These are phyloP conservation scores for Caprella mutica DNA, from an alignment of 2,888 invertebrate genomes.

Conservation along the genomic window DNA sequence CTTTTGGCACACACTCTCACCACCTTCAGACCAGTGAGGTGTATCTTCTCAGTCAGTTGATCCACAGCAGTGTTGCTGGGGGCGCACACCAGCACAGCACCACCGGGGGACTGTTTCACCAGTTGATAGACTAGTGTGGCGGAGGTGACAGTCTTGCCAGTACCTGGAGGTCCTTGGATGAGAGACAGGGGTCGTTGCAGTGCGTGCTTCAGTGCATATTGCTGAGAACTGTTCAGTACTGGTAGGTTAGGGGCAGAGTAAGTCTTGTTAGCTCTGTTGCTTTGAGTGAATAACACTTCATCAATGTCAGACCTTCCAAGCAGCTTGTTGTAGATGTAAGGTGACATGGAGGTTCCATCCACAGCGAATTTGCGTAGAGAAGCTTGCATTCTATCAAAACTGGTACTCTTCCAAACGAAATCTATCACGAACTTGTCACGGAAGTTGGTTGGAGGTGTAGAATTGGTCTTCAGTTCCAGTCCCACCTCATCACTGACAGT, in stretches of 20 bases:
- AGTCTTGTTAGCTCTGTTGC: slow-evolving; percentile 76
- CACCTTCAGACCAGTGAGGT: slow-evolving; percentile 80
- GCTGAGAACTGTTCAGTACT: slow-evolving; percentile 91
- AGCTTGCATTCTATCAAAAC: slow-evolving; percentile 93
- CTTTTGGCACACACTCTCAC: slow-evolving; percentile 95
- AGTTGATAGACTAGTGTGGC: slow-evolving; percentile 98
- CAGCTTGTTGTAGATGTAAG: slow-evolving; percentile 92
- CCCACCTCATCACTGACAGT: slow-evolving; percentile 98
- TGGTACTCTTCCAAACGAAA: slow-evolving; percentile 98
- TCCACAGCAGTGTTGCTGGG: slow-evolving; percentile 99
- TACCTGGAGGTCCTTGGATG: slow-evolving; percentile 92
- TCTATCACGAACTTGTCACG: slow-evolving; percentile 94
- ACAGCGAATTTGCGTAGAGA: slow-evolving; percentile 90
- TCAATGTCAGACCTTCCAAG: slow-evolving; percentile 81
- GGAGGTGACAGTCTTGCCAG: slow-evolving; percentile 98
- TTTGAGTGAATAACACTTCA: slow-evolving; percentile 71
- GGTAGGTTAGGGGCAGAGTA: slow-evolving; percentile 96
- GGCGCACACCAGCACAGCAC: slow-evolving; percentile 87
- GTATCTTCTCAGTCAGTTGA: slow-evolving; percentile 97
- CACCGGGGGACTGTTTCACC: slow-evolving; percentile 69
- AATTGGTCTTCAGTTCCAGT: slow-evolving; percentile 82
- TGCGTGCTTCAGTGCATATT: slow-evolving; percentile 96
- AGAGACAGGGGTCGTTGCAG: slow-evolving; percentile 87
- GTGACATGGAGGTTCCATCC: slow-evolving; percentile 90
- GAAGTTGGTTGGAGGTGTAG: slow-evolving; percentile 85